phyloP scores from a whole-genome alignment of 2,113 vertebrate species.

The Puma concolor region DNA sequence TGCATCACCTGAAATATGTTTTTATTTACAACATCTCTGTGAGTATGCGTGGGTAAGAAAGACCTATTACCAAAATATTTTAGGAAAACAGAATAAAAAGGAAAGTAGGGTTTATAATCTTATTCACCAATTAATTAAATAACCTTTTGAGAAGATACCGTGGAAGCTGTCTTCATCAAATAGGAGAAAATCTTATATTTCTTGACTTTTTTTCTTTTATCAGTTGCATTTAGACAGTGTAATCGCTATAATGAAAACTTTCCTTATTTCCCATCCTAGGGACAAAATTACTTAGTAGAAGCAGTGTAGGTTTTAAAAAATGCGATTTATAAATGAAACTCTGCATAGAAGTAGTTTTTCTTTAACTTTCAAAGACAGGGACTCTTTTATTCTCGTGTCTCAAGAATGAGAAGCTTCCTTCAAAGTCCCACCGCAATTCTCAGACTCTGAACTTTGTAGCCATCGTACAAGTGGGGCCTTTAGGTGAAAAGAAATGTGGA shows the following conservation, averaged over 20 bases:
- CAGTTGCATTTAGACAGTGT: slow-evolving; percentile 44
- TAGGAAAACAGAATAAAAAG: slow-evolving; percentile 41
- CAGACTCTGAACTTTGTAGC: background rate
- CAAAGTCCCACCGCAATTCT: background rate
- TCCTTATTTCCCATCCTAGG: slow-evolving; percentile 51
- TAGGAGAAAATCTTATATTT: slow-evolving; percentile 48
- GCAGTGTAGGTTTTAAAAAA: background rate
- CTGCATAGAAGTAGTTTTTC: background rate
- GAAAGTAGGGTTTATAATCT: background rate
- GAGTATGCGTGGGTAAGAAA: background rate
- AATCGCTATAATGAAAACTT: slow-evolving; percentile 50
- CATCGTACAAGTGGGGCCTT: background rate
- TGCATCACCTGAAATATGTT: background rate
- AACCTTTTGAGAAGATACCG: slow-evolving; percentile 40
- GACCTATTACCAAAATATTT: slow-evolving; percentile 42
- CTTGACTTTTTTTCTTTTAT: slow-evolving; percentile 9
- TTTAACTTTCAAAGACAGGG: background rate
- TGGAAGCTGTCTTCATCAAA: slow-evolving; percentile 51
- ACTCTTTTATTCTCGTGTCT: background rate
- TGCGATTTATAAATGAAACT: background rate
- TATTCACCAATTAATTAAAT: slow-evolving; percentile 64
- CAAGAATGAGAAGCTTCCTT: background rate
- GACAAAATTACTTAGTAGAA: slow-evolving; percentile 44
- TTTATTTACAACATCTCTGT: slow-evolving; percentile 41
- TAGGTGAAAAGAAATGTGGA: background rate